These are phyloP conservation scores for Ormyrus rosae DNA, from an alignment of 2,888 invertebrate species.

Conservation along the genomic window DNA sequence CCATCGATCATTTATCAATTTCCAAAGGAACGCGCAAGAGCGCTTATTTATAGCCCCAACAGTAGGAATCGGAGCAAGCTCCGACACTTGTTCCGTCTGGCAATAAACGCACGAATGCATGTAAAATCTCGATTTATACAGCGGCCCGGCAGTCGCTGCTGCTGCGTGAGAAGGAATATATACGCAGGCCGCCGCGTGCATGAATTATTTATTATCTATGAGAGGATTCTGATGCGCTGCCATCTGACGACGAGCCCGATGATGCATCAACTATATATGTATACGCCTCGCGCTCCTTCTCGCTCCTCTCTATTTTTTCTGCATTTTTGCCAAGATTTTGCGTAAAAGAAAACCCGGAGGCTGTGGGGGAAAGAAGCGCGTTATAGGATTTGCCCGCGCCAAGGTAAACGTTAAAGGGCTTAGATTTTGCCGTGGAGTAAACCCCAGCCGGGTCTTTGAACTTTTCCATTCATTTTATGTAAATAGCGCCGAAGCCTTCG, in stretches of 20 bases:
- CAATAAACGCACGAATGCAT: slow-evolving; percentile 29
- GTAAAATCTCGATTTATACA: slow-evolving; percentile 36
- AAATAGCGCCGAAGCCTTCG: background rate
- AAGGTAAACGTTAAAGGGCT: slow-evolving; percentile 47
- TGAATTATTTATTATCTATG: slow-evolving; percentile 72
- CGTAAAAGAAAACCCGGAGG: slow-evolving; percentile 45
- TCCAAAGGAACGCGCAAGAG: slow-evolving; percentile 32
- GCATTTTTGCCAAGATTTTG: slow-evolving; percentile 49
- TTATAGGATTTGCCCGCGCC: slow-evolving; percentile 44
- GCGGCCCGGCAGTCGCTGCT: slow-evolving; percentile 29
- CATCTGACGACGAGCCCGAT: slow-evolving; percentile 63
- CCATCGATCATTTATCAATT: slow-evolving; percentile 55
- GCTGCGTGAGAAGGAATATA: background rate
- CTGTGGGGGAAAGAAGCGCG: background rate
- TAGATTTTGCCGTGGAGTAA: slow-evolving; percentile 37
- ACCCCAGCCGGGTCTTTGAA: slow-evolving; percentile 26
- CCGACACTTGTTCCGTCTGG: slow-evolving; percentile 30
- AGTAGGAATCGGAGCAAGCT: slow-evolving; percentile 25
- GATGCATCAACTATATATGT: slow-evolving; percentile 64
- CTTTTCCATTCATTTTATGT: slow-evolving; percentile 36
- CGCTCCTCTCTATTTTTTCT: slow-evolving; percentile 44
- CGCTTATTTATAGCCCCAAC: slow-evolving; percentile 38
- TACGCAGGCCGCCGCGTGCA: slow-evolving; percentile 56
- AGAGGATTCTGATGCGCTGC: slow-evolving; percentile 69
- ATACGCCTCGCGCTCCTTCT: slow-evolving; percentile 45